Conservation (phyloP, 2,797 vertebrate genomes). For the Merluccius polli region DNA sequence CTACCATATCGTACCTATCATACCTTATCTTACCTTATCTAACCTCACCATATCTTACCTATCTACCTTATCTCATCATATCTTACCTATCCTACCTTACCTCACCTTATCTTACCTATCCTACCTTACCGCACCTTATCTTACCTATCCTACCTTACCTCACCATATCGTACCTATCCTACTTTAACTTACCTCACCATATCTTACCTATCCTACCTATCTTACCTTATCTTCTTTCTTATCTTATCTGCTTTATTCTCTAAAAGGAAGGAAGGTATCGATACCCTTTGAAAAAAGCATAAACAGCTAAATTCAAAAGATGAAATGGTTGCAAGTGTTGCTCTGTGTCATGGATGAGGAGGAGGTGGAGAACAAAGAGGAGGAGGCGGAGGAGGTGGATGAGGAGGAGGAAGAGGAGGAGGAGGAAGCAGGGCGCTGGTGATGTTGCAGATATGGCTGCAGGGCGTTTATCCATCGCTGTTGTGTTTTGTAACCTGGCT, state of each 20-base stretch:
- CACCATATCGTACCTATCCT: neutral
- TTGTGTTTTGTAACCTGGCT: conserved; percentile 48
- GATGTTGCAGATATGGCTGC: conserved; percentile 32
- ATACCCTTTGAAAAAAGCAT: neutral
- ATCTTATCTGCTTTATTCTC: neutral
- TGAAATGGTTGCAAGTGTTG: neutral
- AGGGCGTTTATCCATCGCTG: conserved; percentile 27
- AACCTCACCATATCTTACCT: too few species aligned
- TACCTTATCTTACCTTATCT: too few species aligned
- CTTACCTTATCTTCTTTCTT: neutral
- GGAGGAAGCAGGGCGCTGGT: conserved; percentile 48
- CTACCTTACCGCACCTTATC: too few species aligned
- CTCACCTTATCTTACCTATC: too few species aligned
- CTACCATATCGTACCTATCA: too few species aligned
- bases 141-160: neutral
- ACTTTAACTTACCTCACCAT: neutral
- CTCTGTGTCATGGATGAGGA: conserved; percentile 30
- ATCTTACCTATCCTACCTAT: neutral
- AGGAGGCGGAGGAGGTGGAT: conserved; percentile 41
- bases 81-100: too few species aligned
- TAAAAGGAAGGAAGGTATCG: neutral
- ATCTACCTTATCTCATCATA: too few species aligned
- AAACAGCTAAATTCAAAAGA: neutral
- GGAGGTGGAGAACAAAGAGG: conserved; percentile 47
- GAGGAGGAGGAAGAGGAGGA: conserved; percentile 23